These are phyloP conservation scores for Brachionus sp. DNA, from an alignment of 1,140 invertebrate genomes.

Conservation along the genomic window DNA sequence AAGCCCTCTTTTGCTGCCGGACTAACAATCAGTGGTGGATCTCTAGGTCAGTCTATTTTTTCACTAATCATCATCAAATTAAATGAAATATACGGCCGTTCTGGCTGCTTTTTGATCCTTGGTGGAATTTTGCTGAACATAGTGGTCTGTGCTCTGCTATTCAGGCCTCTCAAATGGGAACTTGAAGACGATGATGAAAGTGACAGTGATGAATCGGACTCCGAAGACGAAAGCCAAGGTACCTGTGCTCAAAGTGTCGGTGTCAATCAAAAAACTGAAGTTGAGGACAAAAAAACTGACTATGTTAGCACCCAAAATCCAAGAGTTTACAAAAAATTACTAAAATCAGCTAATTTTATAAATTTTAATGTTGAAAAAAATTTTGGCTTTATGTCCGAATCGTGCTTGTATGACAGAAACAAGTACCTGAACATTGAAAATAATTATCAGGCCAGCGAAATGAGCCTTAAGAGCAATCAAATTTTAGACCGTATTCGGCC, in stretches of 20 bases:
- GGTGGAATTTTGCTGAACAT: conserved; percentile 36
- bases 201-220: background rate
- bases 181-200: conserved; percentile 14
- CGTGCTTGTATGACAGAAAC: background rate
- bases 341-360: background rate
- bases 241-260: background rate
- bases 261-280: background rate
- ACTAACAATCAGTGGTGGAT: conserved; percentile 37
- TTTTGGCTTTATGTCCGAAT: conserved; percentile 22
- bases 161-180: conserved; percentile 14
- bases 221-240: background rate
- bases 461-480: conserved; percentile 28
- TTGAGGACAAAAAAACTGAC: background rate
- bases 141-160: conserved; percentile 13
- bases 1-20: conserved; percentile 44
- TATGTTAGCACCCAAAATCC: background rate
- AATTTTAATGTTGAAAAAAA: conserved; percentile 22
- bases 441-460: background rate
- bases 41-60: conserved; percentile 45
- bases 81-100: conserved; percentile 17
- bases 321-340: background rate
- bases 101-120: conserved; percentile 14
- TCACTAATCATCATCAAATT: conserved; percentile 32
- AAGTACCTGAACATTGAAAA: background rate
- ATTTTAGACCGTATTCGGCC: background rate